These are phyloP conservation scores for Drosophila mettleri DNA, from an alignment of 2,888 invertebrate genomes.

Conservation along the genomic window DNA sequence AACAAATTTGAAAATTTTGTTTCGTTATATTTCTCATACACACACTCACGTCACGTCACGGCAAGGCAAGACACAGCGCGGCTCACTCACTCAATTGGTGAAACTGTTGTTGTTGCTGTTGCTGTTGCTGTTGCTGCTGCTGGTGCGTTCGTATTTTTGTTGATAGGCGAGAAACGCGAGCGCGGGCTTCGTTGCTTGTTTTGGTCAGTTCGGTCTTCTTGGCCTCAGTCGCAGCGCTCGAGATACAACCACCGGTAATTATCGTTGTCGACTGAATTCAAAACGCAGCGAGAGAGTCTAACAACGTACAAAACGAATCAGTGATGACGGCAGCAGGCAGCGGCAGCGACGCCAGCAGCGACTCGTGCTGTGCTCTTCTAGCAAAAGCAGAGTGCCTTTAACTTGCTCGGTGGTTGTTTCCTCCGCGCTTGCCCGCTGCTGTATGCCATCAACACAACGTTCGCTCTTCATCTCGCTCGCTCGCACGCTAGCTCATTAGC, in stretches of 20 bases:
- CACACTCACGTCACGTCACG: no score
- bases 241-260: conserved; percentile 85
- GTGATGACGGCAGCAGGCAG: conserved; percentile 59
- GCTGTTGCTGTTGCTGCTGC: conserved; percentile 13
- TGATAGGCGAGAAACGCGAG: conserved; percentile 23
- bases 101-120: conserved; percentile 13
- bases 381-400: conserved; percentile 16
- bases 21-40: conserved; percentile 15
- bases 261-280: conserved; percentile 84
- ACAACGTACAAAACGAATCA: conserved; percentile 78
- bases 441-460: conserved; percentile 14
- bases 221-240: conserved; percentile 70
- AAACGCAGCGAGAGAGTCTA: conserved; percentile 83
- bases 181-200: conserved; percentile 37
- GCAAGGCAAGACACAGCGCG: background rate
- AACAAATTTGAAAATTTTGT: conserved; percentile 33
- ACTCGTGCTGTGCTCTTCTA: conserved; percentile 63
- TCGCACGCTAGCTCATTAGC: conserved; percentile 14
- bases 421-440: conserved; percentile 41
- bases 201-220: conserved; percentile 35
- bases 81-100: conserved; percentile 14
- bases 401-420: conserved; percentile 48
- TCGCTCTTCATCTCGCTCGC: conserved; percentile 50
- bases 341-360: conserved; percentile 44
- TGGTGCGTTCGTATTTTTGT: conserved; percentile 21